Evolutionary conservation across 2,113 vertebrate genomes (phyloP), one percentile per base, ranked within the genome.

Genomic region (Carettochelys insculpta): DNA sequence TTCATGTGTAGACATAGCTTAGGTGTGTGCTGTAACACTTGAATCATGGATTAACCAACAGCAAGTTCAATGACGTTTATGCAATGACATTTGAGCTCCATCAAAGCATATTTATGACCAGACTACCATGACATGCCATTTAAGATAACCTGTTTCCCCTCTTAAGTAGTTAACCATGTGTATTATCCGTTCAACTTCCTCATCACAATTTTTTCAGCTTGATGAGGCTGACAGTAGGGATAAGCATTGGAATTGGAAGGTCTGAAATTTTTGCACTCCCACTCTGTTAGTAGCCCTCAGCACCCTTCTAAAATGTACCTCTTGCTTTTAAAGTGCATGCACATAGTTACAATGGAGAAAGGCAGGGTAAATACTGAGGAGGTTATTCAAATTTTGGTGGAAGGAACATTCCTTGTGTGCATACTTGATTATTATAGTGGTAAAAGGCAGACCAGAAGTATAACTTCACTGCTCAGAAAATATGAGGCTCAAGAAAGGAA

Each of bases 231-330:
- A 31, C 13, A 83, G 1, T 95, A 56, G 82, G 90, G 83, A 93
- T 87, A 87, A 83, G n/a, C 58, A 82, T 48, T 95, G 20, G 51
- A 14, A 5, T 77, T 96, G 86, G 86, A 96, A 97, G 92, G n/a
- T 73, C 47, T 45, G 3, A 52, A 8, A 61, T 89, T 77, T 75
- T 82, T 73, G 83, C 25, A 90, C 14, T 10, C 81, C n/a, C 73
- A 83, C 77, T 56, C 77, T 90, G 45, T 78, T 80, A 48, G 71
- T 7, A 16, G 11, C 12, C 41, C 51, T 16, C 50, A 68, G 56
- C 27, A 31, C 27, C 12, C 38, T 76, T 7, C 78, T 29, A 82
- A 95, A 82, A 90, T 14, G 76, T 81, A 16, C 92, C 94, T 87
- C 51, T 94, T 88, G 76, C 88, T 88, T 96, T 95, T 58, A 82